phyloP scores from a whole-genome alignment of 2,797 vertebrate species.

The Leptatherina wallacei region DNA sequence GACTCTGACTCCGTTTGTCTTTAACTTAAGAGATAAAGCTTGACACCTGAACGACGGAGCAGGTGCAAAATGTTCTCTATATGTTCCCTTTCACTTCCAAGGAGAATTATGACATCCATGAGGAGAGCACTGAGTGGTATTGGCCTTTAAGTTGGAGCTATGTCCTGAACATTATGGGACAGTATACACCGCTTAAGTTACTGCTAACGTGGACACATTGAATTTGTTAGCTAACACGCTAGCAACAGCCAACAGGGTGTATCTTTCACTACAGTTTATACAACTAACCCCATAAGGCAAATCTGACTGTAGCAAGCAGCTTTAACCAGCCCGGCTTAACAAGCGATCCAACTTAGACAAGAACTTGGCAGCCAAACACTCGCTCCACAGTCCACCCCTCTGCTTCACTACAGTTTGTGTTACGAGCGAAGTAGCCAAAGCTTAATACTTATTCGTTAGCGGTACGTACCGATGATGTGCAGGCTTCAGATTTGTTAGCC shows the following conservation, averaged over 20 bases:
- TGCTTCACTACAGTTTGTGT: not conserved
- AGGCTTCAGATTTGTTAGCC: slow-evolving; percentile 17
- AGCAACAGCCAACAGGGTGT: slow-evolving; percentile 17
- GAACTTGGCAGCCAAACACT: not conserved
- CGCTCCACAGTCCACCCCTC: not conserved
- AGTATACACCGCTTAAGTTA: slow-evolving; percentile 14
- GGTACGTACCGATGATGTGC: slow-evolving; percentile 52
- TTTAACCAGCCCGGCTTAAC: slow-evolving; percentile 22
- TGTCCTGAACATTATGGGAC: not conserved
- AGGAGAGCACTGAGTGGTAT: not conserved
- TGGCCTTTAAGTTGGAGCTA: slow-evolving; percentile 1
- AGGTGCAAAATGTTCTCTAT: not conserved
- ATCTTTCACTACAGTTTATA: slow-evolving; percentile 4
- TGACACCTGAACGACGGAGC: not conserved
- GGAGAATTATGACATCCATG: not conserved
- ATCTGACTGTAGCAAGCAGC: slow-evolving; percentile 32
- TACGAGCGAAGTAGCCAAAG: slow-evolving; percentile 1
- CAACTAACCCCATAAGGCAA: slow-evolving; percentile 10
- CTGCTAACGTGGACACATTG: slow-evolving; percentile 50
- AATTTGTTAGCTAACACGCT: slow-evolving; percentile 43
- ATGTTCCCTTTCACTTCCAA: not conserved
- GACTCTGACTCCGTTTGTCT: not conserved
- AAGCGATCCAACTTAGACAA: slow-evolving; percentile 5
- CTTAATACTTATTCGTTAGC: slow-evolving; percentile 16
- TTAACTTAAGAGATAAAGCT: not conserved